Evolutionary conservation across 2,113 vertebrate species (phyloP).

Genomic region (Zosterops pallidus): DNA sequence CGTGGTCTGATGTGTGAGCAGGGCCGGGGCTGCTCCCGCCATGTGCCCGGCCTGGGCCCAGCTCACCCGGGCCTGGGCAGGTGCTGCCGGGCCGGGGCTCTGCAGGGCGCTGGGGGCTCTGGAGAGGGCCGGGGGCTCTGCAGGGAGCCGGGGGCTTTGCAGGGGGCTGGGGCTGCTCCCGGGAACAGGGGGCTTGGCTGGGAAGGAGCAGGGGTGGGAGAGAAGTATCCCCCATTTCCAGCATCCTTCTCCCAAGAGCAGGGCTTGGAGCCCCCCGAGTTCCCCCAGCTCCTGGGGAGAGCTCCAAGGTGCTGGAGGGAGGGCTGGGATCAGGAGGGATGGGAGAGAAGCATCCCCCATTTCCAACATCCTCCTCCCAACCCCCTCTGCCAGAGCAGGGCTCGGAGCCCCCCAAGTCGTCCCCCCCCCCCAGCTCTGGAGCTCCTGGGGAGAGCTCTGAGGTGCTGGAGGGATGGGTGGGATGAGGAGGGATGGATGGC

Average conservation of each 20-base stretch:
- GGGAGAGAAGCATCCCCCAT: too few species aligned
- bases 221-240: background rate
- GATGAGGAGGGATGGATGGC: background rate
- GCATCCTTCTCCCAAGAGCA: background rate
- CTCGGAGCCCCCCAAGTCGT: rapidly evolving
- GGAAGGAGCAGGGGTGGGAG: background rate
- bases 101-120: too few species aligned
- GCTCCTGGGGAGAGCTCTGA: background rate
- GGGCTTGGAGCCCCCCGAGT: rapidly evolving
- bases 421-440: background rate
- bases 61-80: background rate
- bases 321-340: background rate
- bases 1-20: background rate
- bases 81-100: background rate
- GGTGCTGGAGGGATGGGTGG: background rate
- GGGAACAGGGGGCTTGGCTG: background rate
- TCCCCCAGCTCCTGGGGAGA: background rate
- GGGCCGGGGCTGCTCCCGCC: background rate
- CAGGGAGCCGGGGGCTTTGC: background rate
- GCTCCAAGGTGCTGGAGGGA: background rate
- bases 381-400: rapidly evolving
- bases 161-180: rapidly evolving
- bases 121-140: background rate
- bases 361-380: background rate
- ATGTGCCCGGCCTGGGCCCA: rapidly evolving